Percentiles rank a stretch among this genome's conserved stretches.
Evolutionary conservation across 2,888 invertebrate species (phyloP).

Genomic region (Empis livida): DNA sequence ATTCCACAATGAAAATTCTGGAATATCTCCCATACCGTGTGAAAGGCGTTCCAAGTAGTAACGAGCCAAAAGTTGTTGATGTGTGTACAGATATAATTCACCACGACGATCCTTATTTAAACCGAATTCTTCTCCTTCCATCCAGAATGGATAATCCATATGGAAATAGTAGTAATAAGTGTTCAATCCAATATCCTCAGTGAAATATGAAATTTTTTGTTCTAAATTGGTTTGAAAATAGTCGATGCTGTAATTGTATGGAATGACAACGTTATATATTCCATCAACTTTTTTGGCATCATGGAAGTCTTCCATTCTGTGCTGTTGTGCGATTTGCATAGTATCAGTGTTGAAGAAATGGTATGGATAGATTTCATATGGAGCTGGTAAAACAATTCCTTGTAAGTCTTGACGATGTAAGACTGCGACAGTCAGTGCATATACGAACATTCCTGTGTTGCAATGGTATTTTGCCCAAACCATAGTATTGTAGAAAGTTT

Average conservation of each 20-base stretch:
- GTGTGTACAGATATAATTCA: constrained; percentile 48
- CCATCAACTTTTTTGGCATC: constrained; percentile 35
- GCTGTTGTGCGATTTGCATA: constrained; percentile 35
- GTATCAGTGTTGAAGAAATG: constrained; percentile 52
- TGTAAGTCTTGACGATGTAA: constrained; percentile 49
- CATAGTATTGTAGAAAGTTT: constrained; percentile 55
- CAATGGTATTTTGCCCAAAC: constrained; percentile 52
- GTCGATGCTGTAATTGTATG: constrained; percentile 53
- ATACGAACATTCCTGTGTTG: constrained; percentile 57
- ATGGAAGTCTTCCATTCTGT: constrained; percentile 47
- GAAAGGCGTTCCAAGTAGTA: constrained; percentile 66
- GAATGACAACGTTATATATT: constrained; percentile 45
- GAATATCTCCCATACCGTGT: constrained; percentile 53
- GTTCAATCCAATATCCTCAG: constrained; percentile 58
- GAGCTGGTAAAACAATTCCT: constrained; percentile 52
- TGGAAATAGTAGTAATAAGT: constrained; percentile 48
- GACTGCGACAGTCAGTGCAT: constrained; percentile 48
- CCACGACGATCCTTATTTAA: constrained; percentile 46
- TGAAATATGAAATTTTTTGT: constrained; percentile 51
- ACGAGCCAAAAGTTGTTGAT: constrained; percentile 56
- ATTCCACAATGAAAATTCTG: constrained; percentile 40
- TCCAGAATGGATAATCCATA: constrained; percentile 51
- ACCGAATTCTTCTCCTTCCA: constrained; percentile 42
- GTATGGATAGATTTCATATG: constrained; percentile 60
- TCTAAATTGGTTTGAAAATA: constrained; percentile 44